A percentile compares a stretch with the other conserved stretches of the same genome.
Evolutionary conservation across 2,888 invertebrate species (phyloP).

Genomic region (Amphipyra tragopoginis): DNA sequence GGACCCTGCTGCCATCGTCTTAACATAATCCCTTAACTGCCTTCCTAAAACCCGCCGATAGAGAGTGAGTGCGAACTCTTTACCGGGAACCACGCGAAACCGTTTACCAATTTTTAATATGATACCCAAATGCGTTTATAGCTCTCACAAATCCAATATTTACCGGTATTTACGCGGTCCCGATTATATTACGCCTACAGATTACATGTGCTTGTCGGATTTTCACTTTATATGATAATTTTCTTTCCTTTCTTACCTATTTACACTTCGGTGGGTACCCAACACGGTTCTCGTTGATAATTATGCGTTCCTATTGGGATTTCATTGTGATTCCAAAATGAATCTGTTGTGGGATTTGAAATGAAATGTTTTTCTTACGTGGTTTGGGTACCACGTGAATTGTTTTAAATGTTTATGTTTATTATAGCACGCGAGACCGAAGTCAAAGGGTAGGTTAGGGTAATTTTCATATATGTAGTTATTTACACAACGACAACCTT

Average conservation of each 20-base stretch:
- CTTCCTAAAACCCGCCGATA: too few relatives aligned
- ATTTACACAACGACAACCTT: too few relatives aligned
- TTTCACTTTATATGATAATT: conserved; percentile 59
- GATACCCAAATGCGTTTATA: conserved; percentile 20
- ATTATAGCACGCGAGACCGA: too few relatives aligned
- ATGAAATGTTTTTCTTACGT: too few relatives aligned
- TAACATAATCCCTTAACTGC: too few relatives aligned
- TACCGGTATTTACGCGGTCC: conserved; percentile 29
- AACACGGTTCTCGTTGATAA: conserved; percentile 26
- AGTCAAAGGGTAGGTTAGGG: too few relatives aligned
- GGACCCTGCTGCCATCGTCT: too few relatives aligned
- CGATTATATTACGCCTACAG: conserved; percentile 27
- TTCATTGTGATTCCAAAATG: conserved; percentile 28
- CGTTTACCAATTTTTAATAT: conserved; percentile 1
- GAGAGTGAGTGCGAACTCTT: too few relatives aligned
- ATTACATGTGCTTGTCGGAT: conserved; percentile 48
- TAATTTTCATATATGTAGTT: too few relatives aligned
- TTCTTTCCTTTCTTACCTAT: conserved; percentile 29
- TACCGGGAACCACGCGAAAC: too few relatives aligned
- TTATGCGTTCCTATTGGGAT: conserved; percentile 24
- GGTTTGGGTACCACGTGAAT: too few relatives aligned
- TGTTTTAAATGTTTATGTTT: too few relatives aligned
- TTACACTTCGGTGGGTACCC: conserved; percentile 23
- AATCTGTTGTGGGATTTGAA: conserved; percentile 8
- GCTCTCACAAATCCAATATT: conserved; percentile 45